A percentile compares a stretch with the other conserved stretches of the same genome.
Conservation (phyloP, 2,797 vertebrate genomes). For the Astyanax mexicanus region DNA sequence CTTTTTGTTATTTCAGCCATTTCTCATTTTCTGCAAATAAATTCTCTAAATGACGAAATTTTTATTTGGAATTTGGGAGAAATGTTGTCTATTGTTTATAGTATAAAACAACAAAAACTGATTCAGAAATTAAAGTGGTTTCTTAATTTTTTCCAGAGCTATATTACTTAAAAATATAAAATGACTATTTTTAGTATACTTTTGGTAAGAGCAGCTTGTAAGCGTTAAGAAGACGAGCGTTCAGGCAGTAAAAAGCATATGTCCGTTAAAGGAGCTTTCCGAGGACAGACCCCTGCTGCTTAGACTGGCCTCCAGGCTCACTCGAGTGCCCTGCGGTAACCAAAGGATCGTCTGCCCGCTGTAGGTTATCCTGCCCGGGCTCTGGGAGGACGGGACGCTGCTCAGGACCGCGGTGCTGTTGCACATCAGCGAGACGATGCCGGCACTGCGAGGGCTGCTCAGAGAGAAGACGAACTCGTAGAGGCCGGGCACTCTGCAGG, state of each 20-base stretch:
- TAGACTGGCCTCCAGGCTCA: slow-evolving; percentile 33
- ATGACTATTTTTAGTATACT: too few relatives aligned
- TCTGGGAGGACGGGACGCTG: not conserved
- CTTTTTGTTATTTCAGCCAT: too few relatives aligned
- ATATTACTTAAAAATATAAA: too few relatives aligned
- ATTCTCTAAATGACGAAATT: too few relatives aligned
- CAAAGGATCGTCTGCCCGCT: slow-evolving; percentile 43
- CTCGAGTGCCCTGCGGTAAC: slow-evolving; percentile 35
- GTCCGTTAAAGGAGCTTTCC: slow-evolving; percentile 29
- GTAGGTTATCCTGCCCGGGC: not conserved
- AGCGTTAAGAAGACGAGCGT: too few relatives aligned
- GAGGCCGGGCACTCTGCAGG: slow-evolving; percentile 47
- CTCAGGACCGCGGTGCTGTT: slow-evolving; percentile 11
- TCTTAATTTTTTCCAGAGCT: too few relatives aligned
- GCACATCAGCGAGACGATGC: slow-evolving; percentile 16
- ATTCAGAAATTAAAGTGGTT: too few relatives aligned
- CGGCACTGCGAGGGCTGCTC: not conserved
- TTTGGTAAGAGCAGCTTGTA: too few relatives aligned
- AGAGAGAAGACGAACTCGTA: slow-evolving; percentile 49
- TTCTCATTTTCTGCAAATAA: too few relatives aligned
- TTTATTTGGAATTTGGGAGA: too few relatives aligned
- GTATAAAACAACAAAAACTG: too few relatives aligned
- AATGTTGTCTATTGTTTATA: too few relatives aligned
- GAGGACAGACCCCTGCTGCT: slow-evolving; percentile 14
- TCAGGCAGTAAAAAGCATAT: slow-evolving; percentile 28